These are phyloP conservation scores for Seriola dumerili DNA, from an alignment of 2,113 vertebrate species.

Conservation along the genomic window DNA sequence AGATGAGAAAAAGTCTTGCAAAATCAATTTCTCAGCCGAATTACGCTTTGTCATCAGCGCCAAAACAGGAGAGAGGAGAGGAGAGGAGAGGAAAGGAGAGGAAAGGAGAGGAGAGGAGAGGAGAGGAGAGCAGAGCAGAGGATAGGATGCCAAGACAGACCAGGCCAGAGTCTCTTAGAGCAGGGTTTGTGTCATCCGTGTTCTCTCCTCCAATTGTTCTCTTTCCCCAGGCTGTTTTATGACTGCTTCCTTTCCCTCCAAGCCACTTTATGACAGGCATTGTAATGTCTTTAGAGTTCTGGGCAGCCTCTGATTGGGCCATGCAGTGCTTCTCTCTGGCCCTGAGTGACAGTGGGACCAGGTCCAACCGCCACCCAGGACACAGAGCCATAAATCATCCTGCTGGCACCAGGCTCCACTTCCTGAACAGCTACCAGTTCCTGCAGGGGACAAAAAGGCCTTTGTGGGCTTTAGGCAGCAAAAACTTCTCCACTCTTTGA, in stretches of 20 bases:
- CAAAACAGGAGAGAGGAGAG: constrained; percentile 87
- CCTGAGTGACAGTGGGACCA: constrained; percentile 95
- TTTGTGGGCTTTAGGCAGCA: constrained; percentile 87
- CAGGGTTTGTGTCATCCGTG: constrained; percentile 90
- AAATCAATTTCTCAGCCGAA: constrained; percentile 92
- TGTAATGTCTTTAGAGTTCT: constrained; percentile 91
- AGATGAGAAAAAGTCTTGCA: constrained; percentile 83
- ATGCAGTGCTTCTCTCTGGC: constrained; percentile 86
- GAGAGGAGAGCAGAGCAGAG: constrained; percentile 82
- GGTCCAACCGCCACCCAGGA: constrained; percentile 95
- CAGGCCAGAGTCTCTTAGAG: constrained; percentile 89
- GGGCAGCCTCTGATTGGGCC: constrained; percentile 91
- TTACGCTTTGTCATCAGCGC: constrained; percentile 90
- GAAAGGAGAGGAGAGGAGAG: constrained; percentile 86
- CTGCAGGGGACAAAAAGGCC: constrained; percentile 91
- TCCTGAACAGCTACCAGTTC: constrained; percentile 90
- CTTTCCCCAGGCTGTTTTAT: constrained; percentile 89
- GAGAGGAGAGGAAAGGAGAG: no score
- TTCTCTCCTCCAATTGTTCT: constrained; percentile 92
- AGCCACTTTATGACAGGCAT: constrained; percentile 96
- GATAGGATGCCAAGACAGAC: constrained; percentile 65
- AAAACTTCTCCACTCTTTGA: constrained; percentile 72
- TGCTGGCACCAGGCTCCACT: constrained; percentile 89
- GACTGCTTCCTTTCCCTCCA: constrained; percentile 87
- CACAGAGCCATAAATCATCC: constrained; percentile 99